A percentile compares a stretch with the other conserved stretches of the same genome.
Conservation (phyloP, 2,113 vertebrate genomes). For the Actinemys pallida region DNA sequence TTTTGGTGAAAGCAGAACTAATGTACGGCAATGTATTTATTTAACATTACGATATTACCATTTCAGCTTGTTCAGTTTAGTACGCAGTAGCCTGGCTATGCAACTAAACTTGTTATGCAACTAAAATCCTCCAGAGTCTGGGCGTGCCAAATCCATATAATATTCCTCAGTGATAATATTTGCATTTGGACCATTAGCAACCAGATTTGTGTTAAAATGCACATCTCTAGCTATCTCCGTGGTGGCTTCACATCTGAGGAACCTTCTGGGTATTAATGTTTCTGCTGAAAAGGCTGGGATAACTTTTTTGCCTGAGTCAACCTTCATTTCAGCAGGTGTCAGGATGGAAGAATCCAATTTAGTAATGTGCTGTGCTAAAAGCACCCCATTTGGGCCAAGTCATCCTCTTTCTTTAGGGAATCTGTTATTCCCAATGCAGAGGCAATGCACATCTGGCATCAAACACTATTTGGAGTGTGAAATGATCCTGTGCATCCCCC, state of each 20-base stretch:
- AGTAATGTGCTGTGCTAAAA: background rate
- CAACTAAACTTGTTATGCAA: background rate
- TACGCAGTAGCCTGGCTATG: background rate
- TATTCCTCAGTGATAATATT: background rate
- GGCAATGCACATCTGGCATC: background rate
- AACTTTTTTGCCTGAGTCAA: background rate
- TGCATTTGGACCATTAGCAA: background rate
- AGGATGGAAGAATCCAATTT: background rate
- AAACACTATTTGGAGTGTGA: background rate
- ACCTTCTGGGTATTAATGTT: rapidly evolving
- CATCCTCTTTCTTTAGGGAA: background rate
- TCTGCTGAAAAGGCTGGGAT: background rate
- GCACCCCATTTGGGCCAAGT: background rate
- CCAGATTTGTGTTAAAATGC: background rate
- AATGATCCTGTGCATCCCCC: background rate
- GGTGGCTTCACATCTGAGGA: background rate
- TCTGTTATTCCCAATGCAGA: background rate
- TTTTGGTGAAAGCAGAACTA: background rate
- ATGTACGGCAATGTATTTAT: background rate
- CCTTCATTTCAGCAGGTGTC: background rate
- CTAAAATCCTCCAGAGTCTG: background rate
- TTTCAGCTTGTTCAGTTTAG: background rate
- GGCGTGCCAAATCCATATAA: background rate
- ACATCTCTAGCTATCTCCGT: background rate
- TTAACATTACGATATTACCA: background rate